Evolutionary conservation across 2,113 vertebrate species (phyloP), one percentile per base, ranked within the genome.

Genomic region (Caretta caretta): DNA sequence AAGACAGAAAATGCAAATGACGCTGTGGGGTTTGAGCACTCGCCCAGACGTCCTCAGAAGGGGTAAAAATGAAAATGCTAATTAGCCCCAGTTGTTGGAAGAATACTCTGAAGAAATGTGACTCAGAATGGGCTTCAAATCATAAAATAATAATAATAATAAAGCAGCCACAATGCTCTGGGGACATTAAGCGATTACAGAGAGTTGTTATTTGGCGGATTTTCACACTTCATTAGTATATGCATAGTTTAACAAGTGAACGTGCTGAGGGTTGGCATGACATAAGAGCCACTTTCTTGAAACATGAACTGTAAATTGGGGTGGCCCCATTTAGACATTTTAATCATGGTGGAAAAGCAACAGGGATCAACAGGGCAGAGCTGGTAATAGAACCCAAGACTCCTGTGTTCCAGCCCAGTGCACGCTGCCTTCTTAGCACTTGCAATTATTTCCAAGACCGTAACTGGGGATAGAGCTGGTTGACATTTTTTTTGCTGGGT

Each of bases 221-320:
- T 99, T 98, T 98, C 98, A 98, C 98, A 99, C 98, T 98, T 98
- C 98, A 98, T 99, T 99, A 99, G 97, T 97, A 98, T 98, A 98
- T 96, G 98, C 98, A 98, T 98, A 98, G 98, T 98, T 98, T 99
- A 98, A 98, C 97, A 94, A 98, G 97, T 96, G 95, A 98, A 97
- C 94, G 91, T 97, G 98, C 97, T 96, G 97, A 98, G 98, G 98
- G 96, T 94, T 98, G 98, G 98, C 98, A 96, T 88, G 85, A 96
- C 93, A 93, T 92, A 78, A 98, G 96, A 98, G 97, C 92, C 94
- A 87, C 96, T 96, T 97, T 96, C 96, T 96, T 96, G 94, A 98
- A 94, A 96, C 82, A 94, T 5, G 0, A 97, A 97, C 96, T 92
- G 82, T 79, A 98, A 98, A 98, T 93, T 98, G 96, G 97, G 97